These are phyloP conservation scores for Phocoena sinus DNA, from an alignment of 2,113 vertebrate species.

Conservation along the genomic window DNA sequence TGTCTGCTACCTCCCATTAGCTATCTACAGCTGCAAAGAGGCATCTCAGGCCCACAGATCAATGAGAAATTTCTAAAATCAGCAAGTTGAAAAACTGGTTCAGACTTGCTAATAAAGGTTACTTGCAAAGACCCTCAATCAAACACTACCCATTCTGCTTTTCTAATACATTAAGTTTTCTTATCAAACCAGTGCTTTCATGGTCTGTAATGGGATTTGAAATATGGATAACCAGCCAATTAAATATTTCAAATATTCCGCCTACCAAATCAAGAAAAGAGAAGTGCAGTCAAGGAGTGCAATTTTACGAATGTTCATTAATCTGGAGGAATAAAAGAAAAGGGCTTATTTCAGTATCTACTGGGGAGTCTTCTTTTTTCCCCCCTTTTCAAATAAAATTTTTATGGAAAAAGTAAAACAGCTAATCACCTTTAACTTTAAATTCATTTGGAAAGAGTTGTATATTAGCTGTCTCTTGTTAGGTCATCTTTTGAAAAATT, in stretches of 20 bases:
- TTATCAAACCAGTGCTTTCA: conserved; percentile 41
- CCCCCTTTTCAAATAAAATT: neutral
- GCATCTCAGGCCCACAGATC: conserved; percentile 47
- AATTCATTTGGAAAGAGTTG: neutral
- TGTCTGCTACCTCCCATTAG: conserved; percentile 35
- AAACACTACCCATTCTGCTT: neutral
- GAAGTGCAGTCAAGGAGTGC: neutral
- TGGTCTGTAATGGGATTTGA: conserved; percentile 14
- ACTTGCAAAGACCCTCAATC: conserved; percentile 28
- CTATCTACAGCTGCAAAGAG: conserved; percentile 10
- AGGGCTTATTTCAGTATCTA: neutral
- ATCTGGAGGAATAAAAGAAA: neutral
- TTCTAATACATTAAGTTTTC: conserved; percentile 32
- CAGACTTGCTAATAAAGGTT: conserved; percentile 24
- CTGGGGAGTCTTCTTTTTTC: neutral
- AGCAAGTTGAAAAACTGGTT: conserved; percentile 32
- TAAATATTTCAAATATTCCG: conserved; percentile 53
- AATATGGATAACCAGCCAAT: conserved; percentile 5
- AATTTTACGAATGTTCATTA: neutral
- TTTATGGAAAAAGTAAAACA: neutral
- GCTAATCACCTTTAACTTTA: neutral
- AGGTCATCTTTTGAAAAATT: conserved; percentile 17
- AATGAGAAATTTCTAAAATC: conserved; percentile 34
- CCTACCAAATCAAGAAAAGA: conserved; percentile 33
- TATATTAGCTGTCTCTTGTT: conserved; percentile 10